Base-by-base conservation (phyloP, 2,888 invertebrate genomes). In the Epinotia brunnichana region DNA sequence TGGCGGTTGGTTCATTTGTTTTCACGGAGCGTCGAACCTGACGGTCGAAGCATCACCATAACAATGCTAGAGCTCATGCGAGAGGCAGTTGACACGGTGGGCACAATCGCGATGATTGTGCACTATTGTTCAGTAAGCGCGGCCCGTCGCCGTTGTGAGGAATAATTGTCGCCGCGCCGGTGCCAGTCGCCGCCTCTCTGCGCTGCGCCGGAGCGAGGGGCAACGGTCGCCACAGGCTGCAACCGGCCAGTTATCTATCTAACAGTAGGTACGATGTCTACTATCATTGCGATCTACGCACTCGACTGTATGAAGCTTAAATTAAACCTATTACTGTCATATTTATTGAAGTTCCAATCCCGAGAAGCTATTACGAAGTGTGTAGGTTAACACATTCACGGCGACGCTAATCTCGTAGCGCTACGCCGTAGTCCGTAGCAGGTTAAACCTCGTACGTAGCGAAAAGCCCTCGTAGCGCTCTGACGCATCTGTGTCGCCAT, bases 61-160 rank as follows among this genome's bases (percentile, higher is more conserved):
- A 92, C 91, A 92, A 92, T 90, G 82, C 84, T 82, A 79, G 81
- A 81, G 84, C 86, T 85, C 87, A 86, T 83, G 84, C 85, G 83
- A 85, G 88, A 90, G 89, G 87, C 90, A 85, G 90, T 89, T 87
- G 91, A 89, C 91, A 88, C 87, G 77, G 82, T 78, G 80, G 78
- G 77, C 81, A 88, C 88, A 89, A 85, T 87, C 86, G 86, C 84
- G 79, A 83, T 85, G 89, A 89, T 90, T 90, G 91, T 89, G 83
- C 83, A 85, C 88, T 88, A 91, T 92, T 91, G 91, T 92, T 89
- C 84, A 84, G 80, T 79, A 72, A 78, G 76, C 74, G 75, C 75
- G 74, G 76, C 82, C 57, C 70, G 69, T 77, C 76, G 82, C 73
- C 82, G 82, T 82, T 83, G 81, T 80, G 80, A 86, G 79, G 81